phyloP scores from a whole-genome alignment of 2,888 invertebrate species.

The Chalcis sispes region DNA sequence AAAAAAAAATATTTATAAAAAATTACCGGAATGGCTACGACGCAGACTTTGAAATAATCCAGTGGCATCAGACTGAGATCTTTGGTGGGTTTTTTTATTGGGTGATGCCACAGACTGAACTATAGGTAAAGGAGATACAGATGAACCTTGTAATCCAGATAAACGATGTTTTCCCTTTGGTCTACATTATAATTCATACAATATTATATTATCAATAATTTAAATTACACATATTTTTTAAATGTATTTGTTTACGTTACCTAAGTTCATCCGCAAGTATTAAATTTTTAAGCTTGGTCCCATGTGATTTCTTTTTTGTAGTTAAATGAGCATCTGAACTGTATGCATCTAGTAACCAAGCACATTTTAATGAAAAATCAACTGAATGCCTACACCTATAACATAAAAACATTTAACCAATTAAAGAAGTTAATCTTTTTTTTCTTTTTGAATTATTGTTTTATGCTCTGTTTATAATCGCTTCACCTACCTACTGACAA shows the following conservation, averaged over 20 bases:
- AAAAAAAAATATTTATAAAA: constrained; percentile 14
- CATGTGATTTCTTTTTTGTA: constrained; percentile 85
- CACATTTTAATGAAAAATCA: constrained; percentile 96
- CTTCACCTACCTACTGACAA: constrained; percentile 80
- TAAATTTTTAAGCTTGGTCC: constrained; percentile 85
- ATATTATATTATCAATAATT: constrained; percentile 14
- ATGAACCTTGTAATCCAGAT: constrained; percentile 71
- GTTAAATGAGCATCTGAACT: constrained; percentile 84
- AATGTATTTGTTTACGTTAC: constrained; percentile 59
- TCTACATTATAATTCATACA: constrained; percentile 66
- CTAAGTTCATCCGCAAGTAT: constrained; percentile 84
- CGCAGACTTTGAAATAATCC: constrained; percentile 79
- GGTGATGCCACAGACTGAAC: constrained; percentile 74
- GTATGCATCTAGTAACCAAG: constrained; percentile 97
- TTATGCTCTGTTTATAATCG: too few species aligned
- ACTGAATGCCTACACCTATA: constrained; percentile 93
- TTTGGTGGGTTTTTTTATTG: constrained; percentile 87
- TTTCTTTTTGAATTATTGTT: constrained; percentile 4
- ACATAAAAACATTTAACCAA: constrained; percentile 18
- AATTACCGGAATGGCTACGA: constrained; percentile 74
- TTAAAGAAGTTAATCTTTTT: constrained; percentile 3
- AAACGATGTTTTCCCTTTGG: constrained; percentile 73
- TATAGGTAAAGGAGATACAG: constrained; percentile 72
- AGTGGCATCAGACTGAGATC: constrained; percentile 90
- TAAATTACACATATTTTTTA: background rate